These are phyloP conservation scores for Limnodromus scolopaceus DNA, from an alignment of 2,797 vertebrate species.

Conservation along the genomic window DNA sequence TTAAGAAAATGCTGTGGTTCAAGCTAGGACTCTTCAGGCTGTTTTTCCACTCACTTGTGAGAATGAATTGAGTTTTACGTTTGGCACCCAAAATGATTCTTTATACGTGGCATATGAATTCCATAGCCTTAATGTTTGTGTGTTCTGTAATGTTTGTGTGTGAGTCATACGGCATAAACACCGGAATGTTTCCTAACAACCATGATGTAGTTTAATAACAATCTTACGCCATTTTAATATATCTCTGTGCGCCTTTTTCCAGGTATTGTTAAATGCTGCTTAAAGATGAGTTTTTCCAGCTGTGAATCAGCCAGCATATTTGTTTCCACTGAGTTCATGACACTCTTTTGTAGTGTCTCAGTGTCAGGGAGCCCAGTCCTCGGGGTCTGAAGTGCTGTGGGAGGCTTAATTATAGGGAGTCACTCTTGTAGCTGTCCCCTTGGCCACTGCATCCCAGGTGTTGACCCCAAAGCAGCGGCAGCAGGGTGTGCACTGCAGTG, in stretches of 20 bases:
- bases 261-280: slow-evolving; percentile 21
- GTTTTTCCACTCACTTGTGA: neutral
- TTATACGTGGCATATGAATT: neutral
- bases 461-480: neutral
- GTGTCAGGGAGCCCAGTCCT: neutral
- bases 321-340: neutral
- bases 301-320: neutral
- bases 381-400: neutral
- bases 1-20: neutral
- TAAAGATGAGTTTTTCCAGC: slow-evolving; percentile 17
- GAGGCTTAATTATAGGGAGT: neutral
- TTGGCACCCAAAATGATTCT: neutral
- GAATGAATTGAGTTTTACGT: neutral
- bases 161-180: slow-evolving; percentile 32
- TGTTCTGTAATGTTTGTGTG: neutral
- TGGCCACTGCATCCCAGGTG: neutral
- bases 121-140: neutral
- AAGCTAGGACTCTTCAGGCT: neutral
- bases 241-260: neutral
- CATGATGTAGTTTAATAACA: neutral
- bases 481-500: neutral
- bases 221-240: neutral
- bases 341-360: neutral
- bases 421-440: neutral
- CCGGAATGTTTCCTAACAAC: slow-evolving; percentile 39